phyloP scores from a whole-genome alignment of 2,797 vertebrate species.

The Lindbergichthys nudifrons region DNA sequence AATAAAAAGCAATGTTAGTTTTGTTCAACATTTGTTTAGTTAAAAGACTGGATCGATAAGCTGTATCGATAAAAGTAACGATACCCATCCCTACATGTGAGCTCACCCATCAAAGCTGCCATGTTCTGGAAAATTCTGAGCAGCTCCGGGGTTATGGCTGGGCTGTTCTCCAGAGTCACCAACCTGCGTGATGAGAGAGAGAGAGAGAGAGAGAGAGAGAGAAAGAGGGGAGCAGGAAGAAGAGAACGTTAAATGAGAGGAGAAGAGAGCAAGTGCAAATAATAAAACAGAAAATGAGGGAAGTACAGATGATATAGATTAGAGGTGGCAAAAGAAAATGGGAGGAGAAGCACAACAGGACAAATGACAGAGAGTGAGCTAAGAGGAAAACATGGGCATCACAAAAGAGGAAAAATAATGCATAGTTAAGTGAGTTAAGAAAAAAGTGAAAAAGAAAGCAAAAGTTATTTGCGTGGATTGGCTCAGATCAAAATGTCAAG shows the following conservation, averaged over 20 bases:
- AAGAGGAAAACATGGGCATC: slow-evolving; percentile 7
- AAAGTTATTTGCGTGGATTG: slow-evolving; percentile 4
- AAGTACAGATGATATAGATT: slow-evolving; percentile 25
- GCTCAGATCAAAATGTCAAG: neutral
- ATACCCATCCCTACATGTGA: no score
- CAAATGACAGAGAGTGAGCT: slow-evolving; percentile 43
- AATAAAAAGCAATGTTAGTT: no score
- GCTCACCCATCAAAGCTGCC: slow-evolving; percentile 94
- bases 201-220: neutral
- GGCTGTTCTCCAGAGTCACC: slow-evolving; percentile 96
- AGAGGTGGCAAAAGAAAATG: slow-evolving; percentile 36
- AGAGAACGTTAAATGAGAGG: slow-evolving; percentile 7
- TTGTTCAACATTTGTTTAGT: no score
- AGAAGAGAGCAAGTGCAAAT: slow-evolving; percentile 1
- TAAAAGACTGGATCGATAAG: no score
- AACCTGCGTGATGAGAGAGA: slow-evolving; percentile 84
- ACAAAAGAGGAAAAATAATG: slow-evolving; percentile 9
- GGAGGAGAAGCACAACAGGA: slow-evolving; percentile 7
- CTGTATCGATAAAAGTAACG: no score
- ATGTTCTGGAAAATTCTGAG: slow-evolving; percentile 98
- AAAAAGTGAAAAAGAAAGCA: neutral
- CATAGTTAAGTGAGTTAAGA: slow-evolving; percentile 26
- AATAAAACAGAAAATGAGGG: slow-evolving; percentile 15
- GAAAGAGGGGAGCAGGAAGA: slow-evolving; percentile 12
- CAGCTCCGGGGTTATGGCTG: slow-evolving; percentile 92